Evolutionary conservation across 2,113 vertebrate genomes (phyloP), one percentile per base, ranked within the genome.

Genomic region (Beaufortia kweichowensis): DNA sequence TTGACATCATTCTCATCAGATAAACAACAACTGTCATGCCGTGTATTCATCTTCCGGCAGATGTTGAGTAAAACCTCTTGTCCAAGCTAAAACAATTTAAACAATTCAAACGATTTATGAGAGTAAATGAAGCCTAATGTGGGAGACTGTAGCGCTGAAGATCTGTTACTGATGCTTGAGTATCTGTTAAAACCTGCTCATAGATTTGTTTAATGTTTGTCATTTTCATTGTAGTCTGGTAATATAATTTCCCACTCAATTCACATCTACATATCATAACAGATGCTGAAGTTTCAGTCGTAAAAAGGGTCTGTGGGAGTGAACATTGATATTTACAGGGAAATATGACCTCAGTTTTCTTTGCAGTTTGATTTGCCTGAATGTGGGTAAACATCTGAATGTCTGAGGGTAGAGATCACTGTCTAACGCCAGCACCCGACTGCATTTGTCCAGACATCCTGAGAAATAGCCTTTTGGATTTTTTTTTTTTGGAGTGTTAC

Each of bases 331-430:
- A 53, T 53, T 53, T n/a, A 46, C 43, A 0, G 43, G 5, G 46
- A 33, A 53, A 23, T 29, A 7, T 69, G 66, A 67, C n/a, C 28
- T 69, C 66, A 15, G 66, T 26, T 55, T 71, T 71, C 53, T 57
- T 71, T 57, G 31, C 11, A 55, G 50, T 55, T 48, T 31, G 65
- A 48, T 21, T 26, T 66, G 2, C 24, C 39, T 66, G 64, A 66
- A 48, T 65, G 62, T 65, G 23, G 64, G 75, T 67, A n/a, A n/a
- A n/a, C n/a, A 65, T 75, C 76, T 75, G 79, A 83, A 85, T 75
- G 84, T 84, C 79, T 81, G 83, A 65, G 65, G 19, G 65, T 67
- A 19, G 65, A 67, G 43, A 67, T 50, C 65, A 67, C 65, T 50
- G 43, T 67, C n/a, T 67, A 11, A 71, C 56, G 68, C 68, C 53